phyloP scores from a whole-genome alignment of 2,797 vertebrate species.

The Platyrinchus mystaceus region DNA sequence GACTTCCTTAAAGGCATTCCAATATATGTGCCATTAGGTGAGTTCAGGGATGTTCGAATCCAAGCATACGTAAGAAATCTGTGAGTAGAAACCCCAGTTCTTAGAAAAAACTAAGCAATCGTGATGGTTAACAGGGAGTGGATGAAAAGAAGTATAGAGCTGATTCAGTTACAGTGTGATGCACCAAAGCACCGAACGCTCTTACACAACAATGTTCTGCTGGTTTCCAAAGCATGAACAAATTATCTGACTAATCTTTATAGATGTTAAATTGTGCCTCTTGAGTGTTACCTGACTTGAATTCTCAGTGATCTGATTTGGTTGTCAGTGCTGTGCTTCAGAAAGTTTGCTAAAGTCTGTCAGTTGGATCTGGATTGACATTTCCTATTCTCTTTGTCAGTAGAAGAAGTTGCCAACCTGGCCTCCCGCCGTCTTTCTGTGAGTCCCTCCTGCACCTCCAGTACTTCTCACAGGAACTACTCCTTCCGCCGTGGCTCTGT shows the following conservation, averaged over 20 bases:
- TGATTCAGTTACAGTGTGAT: not conserved
- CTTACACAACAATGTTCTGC: not conserved
- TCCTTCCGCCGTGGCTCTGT: constrained; percentile 95
- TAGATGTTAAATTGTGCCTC: not conserved
- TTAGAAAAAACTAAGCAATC: not conserved
- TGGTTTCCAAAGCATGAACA: not conserved
- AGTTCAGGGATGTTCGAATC: not conserved
- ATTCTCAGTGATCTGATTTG: not conserved
- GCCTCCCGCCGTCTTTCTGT: constrained; percentile 95
- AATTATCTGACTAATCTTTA: not conserved
- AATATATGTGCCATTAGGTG: not conserved
- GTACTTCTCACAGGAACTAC: constrained; percentile 97
- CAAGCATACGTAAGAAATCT: not conserved
- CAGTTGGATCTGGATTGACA: constrained; percentile 50
- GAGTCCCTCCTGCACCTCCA: constrained; percentile 96
- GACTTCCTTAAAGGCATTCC: not conserved
- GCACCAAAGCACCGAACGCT: not conserved
- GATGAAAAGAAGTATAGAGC: not conserved
- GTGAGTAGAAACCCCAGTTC: not conserved
- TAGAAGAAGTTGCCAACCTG: constrained; percentile 99
- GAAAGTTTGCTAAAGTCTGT: not conserved
- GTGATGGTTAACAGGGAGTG: not conserved
- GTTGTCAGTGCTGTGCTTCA: not conserved
- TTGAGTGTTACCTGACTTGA: not conserved
- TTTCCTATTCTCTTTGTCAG: constrained; percentile 78